Conservation (phyloP, 2,797 vertebrate genomes). For the Rhinichthys osculus region DNA sequence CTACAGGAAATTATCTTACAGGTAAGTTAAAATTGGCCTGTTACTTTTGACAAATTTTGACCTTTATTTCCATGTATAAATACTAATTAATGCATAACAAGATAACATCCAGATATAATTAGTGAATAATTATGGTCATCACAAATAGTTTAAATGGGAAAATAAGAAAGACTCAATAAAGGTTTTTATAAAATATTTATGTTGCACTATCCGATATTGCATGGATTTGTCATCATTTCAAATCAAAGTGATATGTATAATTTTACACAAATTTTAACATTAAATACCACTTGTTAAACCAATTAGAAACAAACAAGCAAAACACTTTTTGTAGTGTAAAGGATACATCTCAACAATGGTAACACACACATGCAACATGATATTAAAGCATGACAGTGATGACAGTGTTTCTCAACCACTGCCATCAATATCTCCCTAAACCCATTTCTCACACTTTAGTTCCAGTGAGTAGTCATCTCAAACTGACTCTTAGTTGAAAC, state of each 20-base stretch:
- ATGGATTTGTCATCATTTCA: neutral
- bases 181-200: too few relatives aligned
- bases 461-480: neutral
- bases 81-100: constrained; percentile 12
- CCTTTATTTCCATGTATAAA: neutral
- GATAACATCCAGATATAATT: neutral
- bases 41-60: neutral
- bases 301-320: constrained; percentile 4
- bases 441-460: neutral
- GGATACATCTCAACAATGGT: neutral
- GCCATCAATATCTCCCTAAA: neutral
- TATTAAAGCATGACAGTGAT: too few relatives aligned
- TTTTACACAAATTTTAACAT: neutral
- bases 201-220: neutral
- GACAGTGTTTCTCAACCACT: too few relatives aligned
- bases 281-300: neutral
- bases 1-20: neutral
- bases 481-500: neutral
- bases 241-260: neutral
- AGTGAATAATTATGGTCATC: constrained; percentile 14
- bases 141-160: neutral
- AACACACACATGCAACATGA: neutral
- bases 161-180: neutral
- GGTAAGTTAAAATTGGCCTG: constrained; percentile 4
- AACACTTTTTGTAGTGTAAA: neutral